Conservation (phyloP, 2,888 invertebrate genomes). For the Polyploca ridens region DNA sequence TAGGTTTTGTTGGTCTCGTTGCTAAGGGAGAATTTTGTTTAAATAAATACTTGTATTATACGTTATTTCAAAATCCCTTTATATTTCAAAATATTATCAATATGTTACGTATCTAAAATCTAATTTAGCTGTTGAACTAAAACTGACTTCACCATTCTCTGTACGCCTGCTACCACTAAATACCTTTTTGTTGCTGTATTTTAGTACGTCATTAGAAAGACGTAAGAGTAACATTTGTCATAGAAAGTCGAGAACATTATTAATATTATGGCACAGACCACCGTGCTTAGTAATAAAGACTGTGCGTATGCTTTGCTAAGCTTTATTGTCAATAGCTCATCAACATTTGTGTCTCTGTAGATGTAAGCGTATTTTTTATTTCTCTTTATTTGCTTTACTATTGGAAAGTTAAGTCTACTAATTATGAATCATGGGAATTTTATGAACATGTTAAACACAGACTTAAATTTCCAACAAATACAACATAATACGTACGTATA, state of each 20-base stretch:
- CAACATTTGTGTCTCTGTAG: neutral
- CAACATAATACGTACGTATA: neutral
- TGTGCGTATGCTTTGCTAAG: neutral
- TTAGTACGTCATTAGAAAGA: neutral
- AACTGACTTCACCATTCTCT: neutral
- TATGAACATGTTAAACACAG: neutral
- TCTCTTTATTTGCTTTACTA: neutral
- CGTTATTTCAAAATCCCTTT: neutral
- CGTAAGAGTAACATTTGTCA: neutral
- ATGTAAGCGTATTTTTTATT: neutral
- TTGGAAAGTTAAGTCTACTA: neutral
- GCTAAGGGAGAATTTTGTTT: neutral
- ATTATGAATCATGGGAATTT: neutral
- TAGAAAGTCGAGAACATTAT: neutral
- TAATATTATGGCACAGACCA: neutral
- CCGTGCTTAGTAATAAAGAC: neutral
- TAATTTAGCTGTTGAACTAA: neutral
- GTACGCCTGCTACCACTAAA: neutral
- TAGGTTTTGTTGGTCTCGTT: neutral
- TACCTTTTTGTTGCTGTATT: neutral
- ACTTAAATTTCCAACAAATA: neutral
- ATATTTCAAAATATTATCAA: neutral
- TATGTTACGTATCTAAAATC: neutral
- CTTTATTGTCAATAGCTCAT: neutral
- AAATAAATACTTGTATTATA: neutral